Conservation (phyloP, 1,140 invertebrate genomes). For the Neodiprion lecontei region DNA sequence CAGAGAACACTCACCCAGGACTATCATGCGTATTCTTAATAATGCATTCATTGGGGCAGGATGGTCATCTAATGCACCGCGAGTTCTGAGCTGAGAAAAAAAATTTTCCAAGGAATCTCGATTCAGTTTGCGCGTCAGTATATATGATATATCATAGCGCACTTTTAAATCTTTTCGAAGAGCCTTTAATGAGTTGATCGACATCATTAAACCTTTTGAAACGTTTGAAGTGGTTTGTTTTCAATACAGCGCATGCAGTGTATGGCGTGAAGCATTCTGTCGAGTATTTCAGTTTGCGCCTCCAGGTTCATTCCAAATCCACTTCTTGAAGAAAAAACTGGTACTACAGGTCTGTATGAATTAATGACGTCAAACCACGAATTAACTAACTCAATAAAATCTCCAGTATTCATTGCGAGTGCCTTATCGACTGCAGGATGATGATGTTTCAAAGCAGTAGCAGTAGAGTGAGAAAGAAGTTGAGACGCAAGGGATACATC, state of each 20-base stretch:
- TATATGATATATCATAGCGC: background rate
- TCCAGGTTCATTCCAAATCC: conserved; percentile 24
- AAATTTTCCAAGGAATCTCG: conserved; percentile 32
- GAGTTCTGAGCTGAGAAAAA: conserved; percentile 16
- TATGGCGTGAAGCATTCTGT: conserved; percentile 22
- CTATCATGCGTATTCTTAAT: conserved; percentile 20
- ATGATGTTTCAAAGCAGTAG: conserved; percentile 27
- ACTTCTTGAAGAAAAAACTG: conserved; percentile 4
- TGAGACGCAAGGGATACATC: conserved; percentile 30
- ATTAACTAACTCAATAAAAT: conserved; percentile 29
- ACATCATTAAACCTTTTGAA: conserved; percentile 32
- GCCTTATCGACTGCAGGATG: conserved; percentile 11
- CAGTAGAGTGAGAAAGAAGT: conserved; percentile 30
- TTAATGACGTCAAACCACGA: conserved; percentile 32
- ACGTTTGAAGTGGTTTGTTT: conserved; percentile 30
- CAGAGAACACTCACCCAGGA: conserved; percentile 1
- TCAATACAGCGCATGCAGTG: conserved; percentile 24
- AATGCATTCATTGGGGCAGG: conserved; percentile 21
- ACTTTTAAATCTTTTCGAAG: background rate
- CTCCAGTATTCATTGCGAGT: conserved; percentile 14
- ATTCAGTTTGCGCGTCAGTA: conserved; percentile 26
- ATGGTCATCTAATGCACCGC: conserved; percentile 19
- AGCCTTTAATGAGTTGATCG: conserved; percentile 13
- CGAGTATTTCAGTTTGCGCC: conserved; percentile 23
- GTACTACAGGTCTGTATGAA: conserved; percentile 12